Conservation (phyloP, 2,113 vertebrate genomes). For the Propithecus coquereli region DNA sequence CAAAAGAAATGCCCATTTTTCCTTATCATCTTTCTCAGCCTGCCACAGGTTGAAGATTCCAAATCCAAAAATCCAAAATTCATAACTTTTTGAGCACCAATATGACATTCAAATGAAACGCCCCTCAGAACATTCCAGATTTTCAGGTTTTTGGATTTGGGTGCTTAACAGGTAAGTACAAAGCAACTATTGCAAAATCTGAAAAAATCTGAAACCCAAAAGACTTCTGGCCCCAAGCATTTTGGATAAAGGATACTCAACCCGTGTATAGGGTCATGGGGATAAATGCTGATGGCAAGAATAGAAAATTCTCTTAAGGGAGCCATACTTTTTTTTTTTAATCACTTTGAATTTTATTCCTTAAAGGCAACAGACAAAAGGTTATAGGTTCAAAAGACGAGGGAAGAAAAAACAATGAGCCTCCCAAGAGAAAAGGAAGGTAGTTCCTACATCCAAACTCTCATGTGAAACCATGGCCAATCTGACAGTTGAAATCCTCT, state of each 20-base stretch:
- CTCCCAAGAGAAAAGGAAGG: neutral
- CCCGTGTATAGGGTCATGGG: neutral
- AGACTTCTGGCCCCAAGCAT: neutral
- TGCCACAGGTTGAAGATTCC: neutral
- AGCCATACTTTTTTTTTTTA: neutral
- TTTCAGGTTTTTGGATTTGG: neutral
- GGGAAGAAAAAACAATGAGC: neutral
- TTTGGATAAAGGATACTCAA: neutral
- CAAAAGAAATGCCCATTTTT: neutral
- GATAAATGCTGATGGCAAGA: neutral
- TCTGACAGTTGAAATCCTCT: neutral
- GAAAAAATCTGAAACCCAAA: no score
- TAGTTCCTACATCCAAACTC: neutral
- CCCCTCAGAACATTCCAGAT: neutral
- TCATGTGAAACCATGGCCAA: neutral
- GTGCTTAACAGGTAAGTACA: neutral
- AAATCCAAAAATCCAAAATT: neutral
- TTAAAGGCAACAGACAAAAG: neutral
- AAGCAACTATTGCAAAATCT: neutral
- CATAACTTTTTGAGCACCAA: neutral
- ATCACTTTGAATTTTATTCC: neutral
- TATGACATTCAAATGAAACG: neutral
- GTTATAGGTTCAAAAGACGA: neutral
- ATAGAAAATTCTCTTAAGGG: neutral
- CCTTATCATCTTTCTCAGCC: neutral